Conservation (phyloP, 92 coral and sea anemone genomes). For the Meandrina meandrites region DNA sequence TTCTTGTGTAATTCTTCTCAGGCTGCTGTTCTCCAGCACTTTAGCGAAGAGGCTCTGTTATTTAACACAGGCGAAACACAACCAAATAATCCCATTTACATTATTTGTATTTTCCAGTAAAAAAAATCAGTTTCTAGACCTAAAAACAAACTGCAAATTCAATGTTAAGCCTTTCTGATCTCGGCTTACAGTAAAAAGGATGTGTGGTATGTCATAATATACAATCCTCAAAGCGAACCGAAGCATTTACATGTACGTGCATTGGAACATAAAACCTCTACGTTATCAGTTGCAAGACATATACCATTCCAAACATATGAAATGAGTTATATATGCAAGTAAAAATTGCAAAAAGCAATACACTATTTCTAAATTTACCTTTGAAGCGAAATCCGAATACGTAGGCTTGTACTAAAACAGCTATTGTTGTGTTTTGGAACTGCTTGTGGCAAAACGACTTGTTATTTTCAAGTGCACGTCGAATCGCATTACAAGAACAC, state of each 20-base stretch:
- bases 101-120: background rate
- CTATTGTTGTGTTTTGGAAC: conserved; percentile 1
- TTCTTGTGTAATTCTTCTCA: background rate
- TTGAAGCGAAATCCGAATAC: background rate
- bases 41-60: too few relatives aligned
- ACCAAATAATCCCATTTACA: background rate
- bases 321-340: background rate
- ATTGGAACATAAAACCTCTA: background rate
- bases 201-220: background rate
- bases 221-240: background rate
- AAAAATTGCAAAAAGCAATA: background rate
- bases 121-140: background rate
- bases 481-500: background rate
- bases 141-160: background rate
- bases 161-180: background rate
- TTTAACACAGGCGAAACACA: background rate
- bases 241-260: background rate
- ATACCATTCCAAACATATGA: background rate
- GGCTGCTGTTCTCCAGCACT: background rate
- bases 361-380: background rate
- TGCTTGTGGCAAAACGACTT: conserved; percentile 14
- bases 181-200: background rate
- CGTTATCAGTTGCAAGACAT: background rate
- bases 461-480: background rate
- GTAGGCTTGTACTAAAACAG: background rate